Percentiles rank a stretch among this genome's conserved stretches.
Conservation (phyloP, 30 jellyfish, hydroid and myxozoan genomes). For the Turritopsis rubra region DNA sequence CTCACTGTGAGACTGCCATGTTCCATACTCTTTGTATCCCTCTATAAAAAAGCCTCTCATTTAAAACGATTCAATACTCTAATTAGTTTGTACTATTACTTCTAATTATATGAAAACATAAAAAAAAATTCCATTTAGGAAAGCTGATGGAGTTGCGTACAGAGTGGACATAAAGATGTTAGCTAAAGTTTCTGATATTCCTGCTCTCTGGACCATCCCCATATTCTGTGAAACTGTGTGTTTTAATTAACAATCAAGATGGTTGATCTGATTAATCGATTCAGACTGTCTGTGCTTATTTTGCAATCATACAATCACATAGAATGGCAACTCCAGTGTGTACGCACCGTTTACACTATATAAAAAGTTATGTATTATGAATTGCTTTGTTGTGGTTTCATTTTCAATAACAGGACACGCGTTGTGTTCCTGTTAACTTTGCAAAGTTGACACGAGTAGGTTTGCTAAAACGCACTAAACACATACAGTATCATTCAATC, state of each 20-base stretch:
- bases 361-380: neutral
- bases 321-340: neutral
- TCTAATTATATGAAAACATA: neutral
- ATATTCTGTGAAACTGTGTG: neutral
- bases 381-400: too few relatives aligned
- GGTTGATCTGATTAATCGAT: neutral
- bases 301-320: neutral
- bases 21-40: neutral
- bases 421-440: too few relatives aligned
- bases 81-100: neutral
- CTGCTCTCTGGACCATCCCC: neutral
- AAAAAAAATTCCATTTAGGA: neutral
- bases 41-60: neutral
- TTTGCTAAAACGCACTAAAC: too few relatives aligned
- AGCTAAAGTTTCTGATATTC: neutral
- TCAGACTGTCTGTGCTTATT: neutral
- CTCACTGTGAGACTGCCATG: neutral
- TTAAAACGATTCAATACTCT: neutral
- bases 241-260: too few relatives aligned
- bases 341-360: neutral
- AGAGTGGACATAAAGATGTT: neutral
- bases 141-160: neutral
- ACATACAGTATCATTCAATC: too few relatives aligned
- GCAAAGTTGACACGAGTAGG: neutral
- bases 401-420: too few relatives aligned